A percentile compares a stretch with the other conserved stretches of the same genome.
Evolutionary conservation across 2,797 vertebrate genomes (phyloP).

Genomic region (Hemibagrus guttatus): DNA sequence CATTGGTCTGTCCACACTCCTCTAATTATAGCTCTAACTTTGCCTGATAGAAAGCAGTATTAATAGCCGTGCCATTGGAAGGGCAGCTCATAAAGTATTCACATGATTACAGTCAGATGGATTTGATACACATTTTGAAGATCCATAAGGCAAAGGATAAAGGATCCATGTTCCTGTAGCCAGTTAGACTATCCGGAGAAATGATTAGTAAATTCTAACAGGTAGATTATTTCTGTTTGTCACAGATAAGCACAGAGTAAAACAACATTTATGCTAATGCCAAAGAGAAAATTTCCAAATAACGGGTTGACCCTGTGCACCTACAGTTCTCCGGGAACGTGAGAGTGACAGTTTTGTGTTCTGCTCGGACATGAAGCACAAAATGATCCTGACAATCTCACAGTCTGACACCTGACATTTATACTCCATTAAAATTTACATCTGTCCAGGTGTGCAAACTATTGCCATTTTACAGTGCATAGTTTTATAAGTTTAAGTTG

Average conservation of each 20-base stretch:
- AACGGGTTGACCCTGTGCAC: neutral
- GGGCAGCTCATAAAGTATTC: slow-evolving; percentile 70
- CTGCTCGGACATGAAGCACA: neutral
- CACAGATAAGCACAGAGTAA: neutral
- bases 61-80: slow-evolving; percentile 68
- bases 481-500: too few relatives aligned
- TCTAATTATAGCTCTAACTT: slow-evolving; percentile 44
- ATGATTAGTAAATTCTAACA: neutral
- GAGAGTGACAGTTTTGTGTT: neutral
- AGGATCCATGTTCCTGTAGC: neutral
- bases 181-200: neutral
- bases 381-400: neutral
- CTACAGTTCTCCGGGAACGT: neutral
- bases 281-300: neutral
- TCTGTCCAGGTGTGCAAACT: neutral
- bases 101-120: slow-evolving; percentile 59
- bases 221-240: neutral
- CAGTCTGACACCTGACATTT: neutral
- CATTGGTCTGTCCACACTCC: neutral
- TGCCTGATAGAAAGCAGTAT: slow-evolving; percentile 63
- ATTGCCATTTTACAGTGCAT: neutral
- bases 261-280: neutral
- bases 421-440: neutral
- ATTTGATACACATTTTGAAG: slow-evolving; percentile 32
- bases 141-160: neutral